Percentiles rank a stretch among this genome's conserved stretches.
Evolutionary conservation across 2,113 vertebrate genomes (phyloP).

Genomic region (Colistium nudipinnis): DNA sequence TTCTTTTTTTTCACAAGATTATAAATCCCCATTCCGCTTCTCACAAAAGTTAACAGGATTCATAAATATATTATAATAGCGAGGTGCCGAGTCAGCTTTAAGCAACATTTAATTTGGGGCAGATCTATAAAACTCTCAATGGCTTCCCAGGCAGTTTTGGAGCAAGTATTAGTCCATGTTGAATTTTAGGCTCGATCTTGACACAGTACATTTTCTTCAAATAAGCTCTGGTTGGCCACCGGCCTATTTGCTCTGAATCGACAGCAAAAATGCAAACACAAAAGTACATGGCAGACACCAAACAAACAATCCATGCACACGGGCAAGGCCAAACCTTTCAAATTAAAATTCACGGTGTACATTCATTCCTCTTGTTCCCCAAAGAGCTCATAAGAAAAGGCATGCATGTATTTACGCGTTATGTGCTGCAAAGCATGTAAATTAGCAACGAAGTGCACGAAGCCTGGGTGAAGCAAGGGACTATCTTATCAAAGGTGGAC

Average conservation of each 20-base stretch:
- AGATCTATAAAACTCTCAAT: no score
- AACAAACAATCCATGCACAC: background rate
- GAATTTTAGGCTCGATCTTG: no score
- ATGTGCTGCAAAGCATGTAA: constrained; percentile 31
- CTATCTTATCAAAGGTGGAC: constrained; percentile 24
- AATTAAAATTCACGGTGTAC: constrained; percentile 13
- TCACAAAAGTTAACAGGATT: background rate
- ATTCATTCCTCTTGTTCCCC: background rate
- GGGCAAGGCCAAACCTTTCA: background rate
- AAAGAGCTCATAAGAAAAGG: constrained; percentile 18
- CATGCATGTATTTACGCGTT: constrained; percentile 46
- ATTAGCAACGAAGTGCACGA: constrained; percentile 36
- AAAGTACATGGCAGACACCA: background rate
- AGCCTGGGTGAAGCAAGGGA: constrained; percentile 2
- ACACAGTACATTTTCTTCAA: background rate
- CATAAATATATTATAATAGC: no score
- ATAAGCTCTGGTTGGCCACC: background rate
- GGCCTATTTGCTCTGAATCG: background rate
- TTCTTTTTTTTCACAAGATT: background rate
- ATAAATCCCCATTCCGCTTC: no score
- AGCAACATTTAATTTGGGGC: background rate
- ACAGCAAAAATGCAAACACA: no score
- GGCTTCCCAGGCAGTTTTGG: no score
- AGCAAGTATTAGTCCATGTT: no score
- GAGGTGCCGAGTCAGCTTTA: no score